Conservation (phyloP, 2,113 vertebrate species). For the Arothron firmamentum region DNA sequence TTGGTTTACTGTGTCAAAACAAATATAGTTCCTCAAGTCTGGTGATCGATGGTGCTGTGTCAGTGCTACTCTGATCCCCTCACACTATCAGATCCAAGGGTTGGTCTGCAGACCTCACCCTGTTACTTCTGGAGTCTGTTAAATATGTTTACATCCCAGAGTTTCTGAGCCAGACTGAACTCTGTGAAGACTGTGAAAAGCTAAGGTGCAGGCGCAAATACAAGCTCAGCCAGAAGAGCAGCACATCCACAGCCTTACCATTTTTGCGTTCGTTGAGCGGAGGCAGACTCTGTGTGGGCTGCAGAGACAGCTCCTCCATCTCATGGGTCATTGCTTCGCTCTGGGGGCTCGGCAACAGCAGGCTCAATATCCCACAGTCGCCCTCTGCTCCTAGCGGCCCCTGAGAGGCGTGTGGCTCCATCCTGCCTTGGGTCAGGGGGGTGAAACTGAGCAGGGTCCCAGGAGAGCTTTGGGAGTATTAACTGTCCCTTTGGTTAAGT, state of each 20-base stretch:
- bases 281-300: conserved; percentile 83
- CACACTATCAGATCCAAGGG: conserved; percentile 29
- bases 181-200: conserved; percentile 20
- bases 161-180: conserved; percentile 29
- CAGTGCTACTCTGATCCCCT: conserved; percentile 21
- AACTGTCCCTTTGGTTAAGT: conserved; percentile 31
- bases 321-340: conserved; percentile 94
- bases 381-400: conserved; percentile 72
- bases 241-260: conserved; percentile 73
- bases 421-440: conserved; percentile 57
- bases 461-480: conserved; percentile 20
- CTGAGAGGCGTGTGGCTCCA: conserved; percentile 78
- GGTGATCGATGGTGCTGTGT: conserved; percentile 17
- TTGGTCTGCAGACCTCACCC: conserved; percentile 20
- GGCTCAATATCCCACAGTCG: conserved; percentile 73
- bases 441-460: conserved; percentile 14
- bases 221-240: not conserved
- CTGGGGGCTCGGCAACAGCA: conserved; percentile 88
- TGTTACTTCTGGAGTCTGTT: conserved; percentile 13
- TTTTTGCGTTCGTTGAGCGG: conserved; percentile 93
- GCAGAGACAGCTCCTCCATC: conserved; percentile 89
- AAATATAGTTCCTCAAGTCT: conserved; percentile 5
- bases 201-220: not conserved
- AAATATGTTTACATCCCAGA: conserved; percentile 40
- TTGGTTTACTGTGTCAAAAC: conserved; percentile 21